Percentiles rank a stretch among this genome's conserved stretches.
phyloP scores from a whole-genome alignment of 2,888 invertebrate species.

The Lithophane leautieri region DNA sequence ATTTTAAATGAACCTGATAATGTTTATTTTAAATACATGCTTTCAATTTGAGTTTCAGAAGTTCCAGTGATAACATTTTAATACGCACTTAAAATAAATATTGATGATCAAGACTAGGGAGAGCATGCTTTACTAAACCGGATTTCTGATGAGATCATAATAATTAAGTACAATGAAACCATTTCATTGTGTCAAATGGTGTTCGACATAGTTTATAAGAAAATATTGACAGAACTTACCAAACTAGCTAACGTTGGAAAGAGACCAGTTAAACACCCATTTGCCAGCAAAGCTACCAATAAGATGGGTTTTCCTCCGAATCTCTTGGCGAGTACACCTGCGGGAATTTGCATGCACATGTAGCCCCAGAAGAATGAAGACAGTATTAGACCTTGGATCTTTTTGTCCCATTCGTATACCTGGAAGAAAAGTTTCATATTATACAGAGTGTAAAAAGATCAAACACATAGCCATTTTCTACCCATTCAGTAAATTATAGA shows the following conservation, averaged over 20 bases:
- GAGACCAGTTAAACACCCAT: slow-evolving; percentile 90
- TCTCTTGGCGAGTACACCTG: slow-evolving; percentile 93
- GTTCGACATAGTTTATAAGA: not conserved
- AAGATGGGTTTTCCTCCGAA: slow-evolving; percentile 94
- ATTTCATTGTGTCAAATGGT: too few species aligned
- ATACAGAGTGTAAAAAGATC: too few species aligned
- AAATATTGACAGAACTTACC: slow-evolving; percentile 70
- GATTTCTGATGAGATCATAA: not conserved
- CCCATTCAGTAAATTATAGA: too few species aligned
- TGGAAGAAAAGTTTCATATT: slow-evolving; percentile 54
- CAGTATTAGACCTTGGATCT: slow-evolving; percentile 91
- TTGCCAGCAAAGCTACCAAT: slow-evolving; percentile 88
- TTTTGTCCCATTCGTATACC: slow-evolving; percentile 90
- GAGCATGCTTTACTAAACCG: not conserved
- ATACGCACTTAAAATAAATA: not conserved
- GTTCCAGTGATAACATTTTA: too few species aligned
- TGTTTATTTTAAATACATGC: not conserved
- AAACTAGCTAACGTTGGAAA: slow-evolving; percentile 91
- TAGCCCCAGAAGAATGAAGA: slow-evolving; percentile 96
- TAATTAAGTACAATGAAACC: not conserved
- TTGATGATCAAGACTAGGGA: not conserved
- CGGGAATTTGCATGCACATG: slow-evolving; percentile 93
- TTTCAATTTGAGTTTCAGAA: not conserved
- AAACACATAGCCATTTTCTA: too few species aligned
- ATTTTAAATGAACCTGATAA: not conserved